Conservation (phyloP, 2,888 invertebrate species). For the Melanophora roralis region DNA sequence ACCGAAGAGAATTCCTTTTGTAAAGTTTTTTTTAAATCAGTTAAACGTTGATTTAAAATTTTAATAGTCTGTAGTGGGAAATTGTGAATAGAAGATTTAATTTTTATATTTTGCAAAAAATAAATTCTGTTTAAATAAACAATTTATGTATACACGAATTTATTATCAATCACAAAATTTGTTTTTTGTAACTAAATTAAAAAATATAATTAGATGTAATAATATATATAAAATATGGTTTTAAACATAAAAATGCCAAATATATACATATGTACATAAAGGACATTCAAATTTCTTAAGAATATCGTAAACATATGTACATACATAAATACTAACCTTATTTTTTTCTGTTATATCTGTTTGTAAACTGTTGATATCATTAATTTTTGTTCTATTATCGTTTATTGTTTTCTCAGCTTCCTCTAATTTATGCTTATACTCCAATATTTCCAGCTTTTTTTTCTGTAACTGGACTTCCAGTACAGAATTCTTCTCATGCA, state of each 20-base stretch:
- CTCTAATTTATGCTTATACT: slow-evolving; percentile 66
- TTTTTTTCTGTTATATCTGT: slow-evolving; percentile 82
- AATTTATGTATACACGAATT: too few relatives aligned
- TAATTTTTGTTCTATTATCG: slow-evolving; percentile 67
- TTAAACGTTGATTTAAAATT: slow-evolving; percentile 90
- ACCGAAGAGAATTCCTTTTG: slow-evolving; percentile 85
- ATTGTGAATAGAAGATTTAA: background rate
- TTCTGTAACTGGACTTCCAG: slow-evolving; percentile 71
- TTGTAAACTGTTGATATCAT: slow-evolving; percentile 74
- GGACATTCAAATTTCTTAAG: too few relatives aligned
- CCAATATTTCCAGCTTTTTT: slow-evolving; percentile 79
- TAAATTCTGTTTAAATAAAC: too few relatives aligned
- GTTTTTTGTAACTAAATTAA: too few relatives aligned
- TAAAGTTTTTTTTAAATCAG: slow-evolving; percentile 93
- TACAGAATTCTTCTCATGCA: slow-evolving; percentile 79
- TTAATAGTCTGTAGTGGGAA: slow-evolving; percentile 85
- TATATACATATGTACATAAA: too few relatives aligned
- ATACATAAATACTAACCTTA: slow-evolving; percentile 77
- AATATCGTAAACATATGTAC: too few relatives aligned
- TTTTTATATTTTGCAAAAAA: background rate
- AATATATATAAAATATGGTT: too few relatives aligned
- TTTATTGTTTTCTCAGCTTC: slow-evolving; percentile 67
- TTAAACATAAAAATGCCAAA: too few relatives aligned
- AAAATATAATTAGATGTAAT: too few relatives aligned
- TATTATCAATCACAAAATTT: too few relatives aligned